phyloP scores from a whole-genome alignment of 2,797 vertebrate genomes.

The Lagocephalus sceleratus region DNA sequence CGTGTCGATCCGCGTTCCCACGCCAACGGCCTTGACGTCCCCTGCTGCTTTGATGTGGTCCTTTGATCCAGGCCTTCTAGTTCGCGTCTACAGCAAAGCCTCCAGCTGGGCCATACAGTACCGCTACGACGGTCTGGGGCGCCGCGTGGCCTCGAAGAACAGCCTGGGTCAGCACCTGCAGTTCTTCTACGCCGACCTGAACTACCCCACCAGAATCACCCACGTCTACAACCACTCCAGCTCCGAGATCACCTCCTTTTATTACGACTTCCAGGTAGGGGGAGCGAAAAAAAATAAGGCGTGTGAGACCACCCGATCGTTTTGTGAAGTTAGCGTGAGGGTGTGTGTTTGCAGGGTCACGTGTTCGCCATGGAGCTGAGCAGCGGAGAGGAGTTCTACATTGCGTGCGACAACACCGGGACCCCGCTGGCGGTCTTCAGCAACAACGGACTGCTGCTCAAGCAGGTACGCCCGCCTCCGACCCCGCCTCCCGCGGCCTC shows the following conservation, averaged over 20 bases:
- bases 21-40: too few species aligned
- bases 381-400: slow-evolving; percentile 97
- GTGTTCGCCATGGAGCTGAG: slow-evolving; percentile 99
- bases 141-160: slow-evolving; percentile 90
- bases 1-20: too few species aligned
- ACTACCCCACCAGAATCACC: slow-evolving; percentile 94
- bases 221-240: slow-evolving; percentile 98
- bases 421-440: slow-evolving; percentile 96
- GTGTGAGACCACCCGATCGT: too few species aligned
- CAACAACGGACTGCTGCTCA: slow-evolving; percentile 93
- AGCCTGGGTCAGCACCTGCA: slow-evolving; percentile 95
- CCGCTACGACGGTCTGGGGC: slow-evolving; percentile 92
- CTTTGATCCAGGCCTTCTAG: slow-evolving; percentile 79
- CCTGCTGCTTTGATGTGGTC: too few species aligned
- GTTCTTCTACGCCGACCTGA: slow-evolving; percentile 96
- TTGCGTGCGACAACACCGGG: slow-evolving; percentile 97
- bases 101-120: slow-evolving; percentile 97
- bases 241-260: slow-evolving; percentile 97
- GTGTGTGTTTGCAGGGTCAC: slow-evolving; percentile 79
- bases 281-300: too few species aligned
- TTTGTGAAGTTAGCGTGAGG: too few species aligned
- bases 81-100: slow-evolving; percentile 95
- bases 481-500: too few species aligned
- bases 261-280: slow-evolving; percentile 87
- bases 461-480: slow-evolving; percentile 64